These are phyloP conservation scores for Epirrita christyi DNA, from an alignment of 2,888 invertebrate species.

Conservation along the genomic window DNA sequence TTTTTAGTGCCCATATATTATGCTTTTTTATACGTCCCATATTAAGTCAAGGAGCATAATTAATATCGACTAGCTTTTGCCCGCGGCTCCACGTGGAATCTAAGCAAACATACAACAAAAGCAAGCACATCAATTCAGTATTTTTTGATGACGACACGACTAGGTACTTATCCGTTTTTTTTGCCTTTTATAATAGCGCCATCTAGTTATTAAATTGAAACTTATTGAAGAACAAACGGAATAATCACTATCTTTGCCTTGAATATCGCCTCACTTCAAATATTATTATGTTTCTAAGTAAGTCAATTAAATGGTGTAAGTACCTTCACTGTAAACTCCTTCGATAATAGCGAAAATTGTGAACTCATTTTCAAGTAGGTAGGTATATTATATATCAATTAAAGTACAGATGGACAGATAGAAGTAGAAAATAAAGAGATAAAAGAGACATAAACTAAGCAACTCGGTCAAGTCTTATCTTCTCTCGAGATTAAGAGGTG, in stretches of 20 bases:
- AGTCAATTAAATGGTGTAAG: too few relatives aligned
- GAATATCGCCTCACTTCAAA: too few relatives aligned
- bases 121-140: not conserved
- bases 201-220: not conserved
- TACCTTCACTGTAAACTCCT: too few relatives aligned
- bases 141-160: not conserved
- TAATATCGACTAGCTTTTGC: constrained; percentile 14
- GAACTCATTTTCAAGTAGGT: too few relatives aligned
- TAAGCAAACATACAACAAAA: too few relatives aligned
- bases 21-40: constrained; percentile 6
- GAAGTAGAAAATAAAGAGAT: not conserved
- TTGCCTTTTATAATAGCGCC: not conserved
- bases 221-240: not conserved
- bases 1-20: constrained; percentile 8
- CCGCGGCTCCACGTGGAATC: not conserved
- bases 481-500: constrained; percentile 4
- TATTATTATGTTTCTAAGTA: too few relatives aligned
- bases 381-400: too few relatives aligned
- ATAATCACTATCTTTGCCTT: too few relatives aligned
- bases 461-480: constrained; percentile 7
- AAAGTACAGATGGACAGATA: not conserved
- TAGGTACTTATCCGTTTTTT: not conserved
- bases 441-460: constrained; percentile 20
- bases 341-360: too few relatives aligned
- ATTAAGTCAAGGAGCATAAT: constrained; percentile 18